Base-by-base conservation (phyloP, 2,888 invertebrate genomes). In the Peribatodes rhomboidaria region DNA sequence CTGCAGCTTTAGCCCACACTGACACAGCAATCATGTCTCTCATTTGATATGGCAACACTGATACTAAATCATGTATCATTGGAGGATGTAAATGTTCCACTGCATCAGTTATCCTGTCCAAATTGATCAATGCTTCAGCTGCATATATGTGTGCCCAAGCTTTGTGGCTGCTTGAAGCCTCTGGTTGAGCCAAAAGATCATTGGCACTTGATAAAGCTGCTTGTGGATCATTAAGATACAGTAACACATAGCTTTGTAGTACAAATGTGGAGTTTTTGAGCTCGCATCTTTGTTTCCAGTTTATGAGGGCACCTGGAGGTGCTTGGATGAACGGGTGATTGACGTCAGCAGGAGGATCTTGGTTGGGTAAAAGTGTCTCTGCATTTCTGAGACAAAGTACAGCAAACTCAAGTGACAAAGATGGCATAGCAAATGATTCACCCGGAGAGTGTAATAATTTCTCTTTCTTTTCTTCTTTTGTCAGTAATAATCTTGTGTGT, bases 351-450 rank as follows among this genome's bases (percentile, higher is more conserved):
- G 90, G 88, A 7, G 89, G 84, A 11, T 94, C 94, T 65, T 90
- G 94, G 27, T 94, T 93, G 0, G 96, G 96, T 37, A 98, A 87
- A 56, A 98, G 89, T 9, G 95, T 94, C 35, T 96, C 90, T 11
- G 98, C 98, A 90, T 98, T 99, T 71, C 97, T 95, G 59, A 99
- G 89, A 87, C 98, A 98, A 27, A 98, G 89, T 0, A 96, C 96
- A 3, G 97, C 98, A 93, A 98, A 99, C 90, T 98, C 98, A 74
- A 99, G 88, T 8, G 97, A 97, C 7, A 98, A 95, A 54, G 97
- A 96, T 16, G 98, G 98, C 72, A 98, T 97, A 1, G 98, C 98
- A 79, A 96, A 96, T 0, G 97, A 96, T 76, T 97, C 95, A 55
- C 95, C 95, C 71, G 94, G 84, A 20, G 87, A 85, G 18, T 69